These are phyloP conservation scores for Erannis defoliaria DNA, from an alignment of 2,888 invertebrate species.

Conservation along the genomic window DNA sequence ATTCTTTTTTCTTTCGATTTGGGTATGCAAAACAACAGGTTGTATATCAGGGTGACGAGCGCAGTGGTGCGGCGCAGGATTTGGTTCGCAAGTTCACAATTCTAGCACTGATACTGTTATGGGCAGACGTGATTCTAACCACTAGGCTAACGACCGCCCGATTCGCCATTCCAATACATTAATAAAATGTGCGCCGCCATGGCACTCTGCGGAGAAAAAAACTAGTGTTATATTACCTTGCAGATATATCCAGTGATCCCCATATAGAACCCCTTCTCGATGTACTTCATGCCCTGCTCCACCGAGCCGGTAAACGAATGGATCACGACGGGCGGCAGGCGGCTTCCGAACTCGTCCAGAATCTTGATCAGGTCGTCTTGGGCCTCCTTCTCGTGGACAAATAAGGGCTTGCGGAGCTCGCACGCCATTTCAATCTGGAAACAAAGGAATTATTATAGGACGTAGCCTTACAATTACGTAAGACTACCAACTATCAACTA, in stretches of 20 bases:
- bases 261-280: constrained; percentile 94
- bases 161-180: too few relatives aligned
- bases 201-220: neutral
- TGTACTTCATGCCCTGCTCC: constrained; percentile 92
- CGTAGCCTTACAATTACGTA: neutral
- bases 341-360: constrained; percentile 71
- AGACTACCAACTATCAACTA: too few relatives aligned
- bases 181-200: neutral
- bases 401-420: constrained; percentile 93
- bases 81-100: too few relatives aligned
- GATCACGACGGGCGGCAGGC: constrained; percentile 93
- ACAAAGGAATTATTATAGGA: neutral
- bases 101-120: too few relatives aligned
- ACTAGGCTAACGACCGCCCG: too few relatives aligned
- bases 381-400: constrained; percentile 97
- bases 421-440: constrained; percentile 93
- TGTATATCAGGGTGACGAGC: too few relatives aligned
- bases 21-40: too few relatives aligned
- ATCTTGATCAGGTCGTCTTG: constrained; percentile 94
- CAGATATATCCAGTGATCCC: constrained; percentile 92
- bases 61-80: too few relatives aligned
- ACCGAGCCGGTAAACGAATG: constrained; percentile 97
- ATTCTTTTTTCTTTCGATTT: too few relatives aligned
- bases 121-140: too few relatives aligned
- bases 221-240: constrained; percentile 84